Evolutionary conservation across 92 coral and sea anemone species (phyloP), one percentile per base, ranked within the genome.

Genomic region (Meandrina meandrites): DNA sequence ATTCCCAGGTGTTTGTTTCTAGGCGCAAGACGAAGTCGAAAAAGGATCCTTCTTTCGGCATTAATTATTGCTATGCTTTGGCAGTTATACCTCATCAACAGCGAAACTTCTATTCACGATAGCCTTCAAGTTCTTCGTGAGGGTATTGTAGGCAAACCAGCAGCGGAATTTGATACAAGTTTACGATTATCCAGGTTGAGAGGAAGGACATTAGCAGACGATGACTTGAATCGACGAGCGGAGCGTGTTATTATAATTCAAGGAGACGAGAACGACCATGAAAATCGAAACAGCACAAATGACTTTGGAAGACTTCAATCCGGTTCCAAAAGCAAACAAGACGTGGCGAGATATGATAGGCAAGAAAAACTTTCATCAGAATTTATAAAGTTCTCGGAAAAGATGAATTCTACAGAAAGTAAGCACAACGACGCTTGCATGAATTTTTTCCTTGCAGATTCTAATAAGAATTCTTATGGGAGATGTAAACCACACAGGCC

Each of bases 401-500:
- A 76, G 62, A 30, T 31, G 32, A 56, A 76, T 45, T 9, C 50
- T 60, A 30, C 31, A 60, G 50, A 69, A 48, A 19, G 24, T 19
- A 70, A 35, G 19, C 17, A 37, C 30, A 73, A 28, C 78, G 45
- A 4, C 66, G 21, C 19, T 18, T 85, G 88, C 83, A 62, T n/a
- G 66, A 73, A 64, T 14, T 28, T 40, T 32, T 18, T 42, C 66
- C 88, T 85, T 10, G 47, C 82, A n/a, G 28, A 70, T 31, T 0
- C 83, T 30, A 66, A 85, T 10, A 85, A 76, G 66, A 36, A 76
- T 62, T 71, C 91, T 35, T 94, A 92, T 45, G 98, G 94, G 0
- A 85, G 86, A 13, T 94, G 98, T 51, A 64, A 79, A 30, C 98
- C 98, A 14, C 98, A 94, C 50, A 80, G 51, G 47, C 93, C 98